Conservation (phyloP, 2,888 invertebrate genomes). For the Bhutanitis thaidina region DNA sequence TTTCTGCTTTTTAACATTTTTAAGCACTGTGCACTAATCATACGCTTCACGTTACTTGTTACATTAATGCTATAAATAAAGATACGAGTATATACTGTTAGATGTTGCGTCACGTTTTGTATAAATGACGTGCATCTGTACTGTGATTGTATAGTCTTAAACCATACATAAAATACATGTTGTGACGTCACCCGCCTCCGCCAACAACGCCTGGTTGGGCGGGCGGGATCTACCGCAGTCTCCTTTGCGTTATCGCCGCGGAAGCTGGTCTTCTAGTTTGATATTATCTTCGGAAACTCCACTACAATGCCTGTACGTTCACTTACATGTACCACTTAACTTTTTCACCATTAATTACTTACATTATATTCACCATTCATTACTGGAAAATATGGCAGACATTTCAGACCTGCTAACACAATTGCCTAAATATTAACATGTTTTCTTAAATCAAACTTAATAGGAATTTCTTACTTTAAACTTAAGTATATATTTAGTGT, state of each 20-base stretch:
- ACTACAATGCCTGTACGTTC: conserved; percentile 66
- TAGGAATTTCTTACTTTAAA: too few relatives aligned
- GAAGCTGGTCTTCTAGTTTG: conserved; percentile 54
- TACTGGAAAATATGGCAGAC: too few relatives aligned
- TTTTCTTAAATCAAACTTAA: too few relatives aligned
- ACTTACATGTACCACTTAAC: neutral
- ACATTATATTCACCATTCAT: too few relatives aligned
- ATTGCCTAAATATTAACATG: too few relatives aligned
- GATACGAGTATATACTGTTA: too few relatives aligned
- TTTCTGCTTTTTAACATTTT: too few relatives aligned
- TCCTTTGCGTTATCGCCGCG: conserved; percentile 51
- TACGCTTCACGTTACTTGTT: neutral
- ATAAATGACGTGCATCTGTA: conserved; percentile 13
- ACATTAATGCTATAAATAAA: too few relatives aligned
- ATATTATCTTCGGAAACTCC: conserved; percentile 42
- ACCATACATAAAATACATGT: conserved; percentile 30
- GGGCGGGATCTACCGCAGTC: conserved; percentile 63
- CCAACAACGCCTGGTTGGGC: conserved; percentile 48
- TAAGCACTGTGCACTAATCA: too few relatives aligned
- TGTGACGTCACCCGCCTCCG: conserved; percentile 44
- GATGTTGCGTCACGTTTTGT: conserved; percentile 10
- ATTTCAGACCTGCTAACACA: too few relatives aligned
- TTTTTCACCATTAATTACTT: too few relatives aligned
- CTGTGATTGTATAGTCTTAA: conserved; percentile 32
- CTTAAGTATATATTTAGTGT: too few relatives aligned